Evolutionary conservation across 2,888 invertebrate genomes (phyloP).

Genomic region (Volucella inanis): DNA sequence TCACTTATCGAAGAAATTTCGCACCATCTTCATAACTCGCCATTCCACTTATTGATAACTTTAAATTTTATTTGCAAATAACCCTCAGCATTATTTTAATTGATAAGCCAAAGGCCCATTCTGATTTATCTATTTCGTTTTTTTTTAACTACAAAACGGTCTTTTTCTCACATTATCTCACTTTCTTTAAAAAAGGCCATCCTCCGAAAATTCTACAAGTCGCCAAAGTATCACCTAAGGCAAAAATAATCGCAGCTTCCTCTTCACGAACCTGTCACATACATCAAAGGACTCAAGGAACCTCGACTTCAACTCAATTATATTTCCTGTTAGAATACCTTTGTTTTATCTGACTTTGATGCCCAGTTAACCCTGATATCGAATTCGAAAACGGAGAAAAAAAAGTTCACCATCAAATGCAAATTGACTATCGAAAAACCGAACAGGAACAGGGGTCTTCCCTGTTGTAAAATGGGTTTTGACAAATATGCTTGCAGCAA

Average conservation of each 20-base stretch:
- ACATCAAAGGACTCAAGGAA: constrained; percentile 63
- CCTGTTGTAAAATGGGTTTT: constrained; percentile 13
- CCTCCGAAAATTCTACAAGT: constrained; percentile 29
- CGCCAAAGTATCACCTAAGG: constrained; percentile 48
- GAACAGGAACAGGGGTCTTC: constrained; percentile 13
- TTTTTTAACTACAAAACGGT: too few species aligned
- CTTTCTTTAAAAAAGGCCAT: constrained; percentile 33
- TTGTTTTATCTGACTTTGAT: constrained; percentile 25
- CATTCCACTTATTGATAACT: too few species aligned
- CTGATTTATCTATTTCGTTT: too few species aligned
- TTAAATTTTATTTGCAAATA: too few species aligned
- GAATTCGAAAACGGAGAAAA: constrained; percentile 46
- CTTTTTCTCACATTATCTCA: too few species aligned
- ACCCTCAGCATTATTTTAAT: too few species aligned
- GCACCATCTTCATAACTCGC: too few species aligned
- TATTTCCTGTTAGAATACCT: constrained; percentile 19
- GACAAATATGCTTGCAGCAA: constrained; percentile 56
- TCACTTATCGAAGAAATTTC: too few species aligned
- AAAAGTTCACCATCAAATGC: constrained; percentile 38
- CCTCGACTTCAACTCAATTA: constrained; percentile 7
- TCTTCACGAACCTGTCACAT: constrained; percentile 63
- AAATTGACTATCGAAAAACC: constrained; percentile 22
- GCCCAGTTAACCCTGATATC: constrained; percentile 28
- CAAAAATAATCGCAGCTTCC: constrained; percentile 31
- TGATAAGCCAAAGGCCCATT: too few species aligned